Base-by-base conservation (phyloP, 2,113 vertebrate genomes). In the Ceyx margarethae region DNA sequence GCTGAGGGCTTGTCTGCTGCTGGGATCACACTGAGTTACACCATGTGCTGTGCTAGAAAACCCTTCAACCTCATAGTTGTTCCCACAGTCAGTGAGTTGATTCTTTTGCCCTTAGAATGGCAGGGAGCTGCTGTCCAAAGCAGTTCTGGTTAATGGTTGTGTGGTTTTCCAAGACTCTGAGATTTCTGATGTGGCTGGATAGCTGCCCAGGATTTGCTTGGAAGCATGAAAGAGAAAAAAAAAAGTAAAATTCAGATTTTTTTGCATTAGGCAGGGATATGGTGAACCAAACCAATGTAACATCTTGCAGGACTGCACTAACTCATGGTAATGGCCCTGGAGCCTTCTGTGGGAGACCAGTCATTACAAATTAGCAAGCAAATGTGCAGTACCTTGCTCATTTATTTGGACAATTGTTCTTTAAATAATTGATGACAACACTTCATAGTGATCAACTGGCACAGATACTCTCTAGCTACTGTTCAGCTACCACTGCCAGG, bases 361-460 rank as follows among this genome's bases (percentile, higher is more conserved):
- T 50, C 83, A 65, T 57, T 95, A 82, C 48, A 77, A 95, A 94
- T 94, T 87, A 96, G 53, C 40, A 80, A 77, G 72, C 29, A 75
- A 93, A 87, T 53, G 43, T 84, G 56, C 43, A 62, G 37, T 40
- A 51, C 14, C 58, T 77, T 0, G 3, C 68, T 90, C 85, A 69
- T 95, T 91, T 90, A 73, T 83, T 76, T 94, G 86, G 60, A 88
- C 84, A 79, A 91, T 86, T 87, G 76, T 37, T 75, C n/a, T 74
- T 93, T 94, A 78, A 89, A 94, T 95, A 95, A 94, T 97, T 96
- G 90, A 94, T 76, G 58, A 46, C 71, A 81, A 67, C 22, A n/a
- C 68, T 91, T 93, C 53, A 45, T 26, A 57, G 57, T 73, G 69
- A 92, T 85, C 81, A 81, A 74, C 68, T 68, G 58, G 56, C 48